These are phyloP conservation scores for Thomomys bottae DNA, from an alignment of 2,113 vertebrate genomes.

Conservation along the genomic window DNA sequence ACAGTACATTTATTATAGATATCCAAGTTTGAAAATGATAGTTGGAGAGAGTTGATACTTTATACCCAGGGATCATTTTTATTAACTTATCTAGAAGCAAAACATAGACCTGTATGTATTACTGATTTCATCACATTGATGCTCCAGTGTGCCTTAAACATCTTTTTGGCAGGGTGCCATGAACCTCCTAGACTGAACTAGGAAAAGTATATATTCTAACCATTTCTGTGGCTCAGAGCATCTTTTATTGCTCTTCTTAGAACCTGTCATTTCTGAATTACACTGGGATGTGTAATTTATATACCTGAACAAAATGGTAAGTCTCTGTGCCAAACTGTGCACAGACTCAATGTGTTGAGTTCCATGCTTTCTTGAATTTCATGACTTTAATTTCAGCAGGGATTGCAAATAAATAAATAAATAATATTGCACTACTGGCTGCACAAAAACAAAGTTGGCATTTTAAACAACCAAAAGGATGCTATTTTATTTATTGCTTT, in stretches of 20 bases:
- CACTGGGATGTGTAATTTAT: conserved; percentile 63
- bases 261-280: conserved; percentile 76
- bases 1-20: conserved; percentile 20
- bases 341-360: background rate
- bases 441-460: conserved; percentile 76
- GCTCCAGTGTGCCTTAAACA: conserved; percentile 27
- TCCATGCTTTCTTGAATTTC: conserved; percentile 55
- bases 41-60: conserved; percentile 70
- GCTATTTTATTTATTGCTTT: conserved; percentile 56
- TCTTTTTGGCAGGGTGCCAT: conserved; percentile 46
- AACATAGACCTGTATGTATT: conserved; percentile 47
- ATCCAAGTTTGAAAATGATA: conserved; percentile 68
- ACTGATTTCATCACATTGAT: background rate
- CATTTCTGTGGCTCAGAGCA: conserved; percentile 8
- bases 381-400: conserved; percentile 64
- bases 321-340: conserved; percentile 10
- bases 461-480: conserved; percentile 74
- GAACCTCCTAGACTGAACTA: conserved; percentile 31
- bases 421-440: conserved; percentile 29
- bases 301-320: conserved; percentile 54
- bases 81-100: conserved; percentile 70
- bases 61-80: conserved; percentile 43
- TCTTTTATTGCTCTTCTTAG: conserved; percentile 56
- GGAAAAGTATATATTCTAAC: conserved; percentile 66
- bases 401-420: conserved; percentile 60